Percentiles rank a stretch among this genome's conserved stretches.
phyloP scores from a whole-genome alignment of 2,113 vertebrate genomes.

The Barnardius zonarius region DNA sequence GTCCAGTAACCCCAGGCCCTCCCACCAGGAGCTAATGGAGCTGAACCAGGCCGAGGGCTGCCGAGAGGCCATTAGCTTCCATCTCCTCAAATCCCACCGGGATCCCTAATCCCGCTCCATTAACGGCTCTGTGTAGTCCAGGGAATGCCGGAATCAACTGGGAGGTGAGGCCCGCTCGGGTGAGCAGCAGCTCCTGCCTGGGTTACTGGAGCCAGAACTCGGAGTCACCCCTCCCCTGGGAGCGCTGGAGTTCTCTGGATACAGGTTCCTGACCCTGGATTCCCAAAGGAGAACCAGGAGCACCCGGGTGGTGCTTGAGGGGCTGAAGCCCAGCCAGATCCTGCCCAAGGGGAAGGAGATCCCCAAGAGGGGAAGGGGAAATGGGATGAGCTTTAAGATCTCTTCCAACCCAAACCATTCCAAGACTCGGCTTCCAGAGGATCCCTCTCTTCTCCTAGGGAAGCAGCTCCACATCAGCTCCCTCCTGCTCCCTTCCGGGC shows the following conservation, averaged over 20 bases:
- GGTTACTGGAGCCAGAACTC: neutral
- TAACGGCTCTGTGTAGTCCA: neutral
- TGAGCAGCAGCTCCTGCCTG: neutral
- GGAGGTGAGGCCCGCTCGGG: neutral
- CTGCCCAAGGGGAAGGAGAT: neutral
- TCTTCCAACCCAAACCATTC: neutral
- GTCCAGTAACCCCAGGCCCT: neutral
- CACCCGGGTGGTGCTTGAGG: neutral
- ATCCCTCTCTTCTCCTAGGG: neutral
- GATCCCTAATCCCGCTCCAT: neutral
- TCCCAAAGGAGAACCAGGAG: neutral
- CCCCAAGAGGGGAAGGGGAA: neutral
- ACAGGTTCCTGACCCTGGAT: neutral
- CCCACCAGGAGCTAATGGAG: neutral
- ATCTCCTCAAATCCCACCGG: neutral
- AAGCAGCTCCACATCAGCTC: neutral
- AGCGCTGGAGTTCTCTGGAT: neutral
- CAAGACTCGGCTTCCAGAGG: neutral
- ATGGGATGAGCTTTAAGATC: neutral
- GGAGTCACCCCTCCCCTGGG: neutral
- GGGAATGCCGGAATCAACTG: neutral
- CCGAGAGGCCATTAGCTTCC: neutral
- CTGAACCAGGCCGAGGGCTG: neutral
- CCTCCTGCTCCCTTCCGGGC: neutral
- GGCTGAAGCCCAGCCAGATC: neutral